These are phyloP conservation scores for Lacanobia wlatinum DNA, from an alignment of 2,888 invertebrate species.

Conservation along the genomic window DNA sequence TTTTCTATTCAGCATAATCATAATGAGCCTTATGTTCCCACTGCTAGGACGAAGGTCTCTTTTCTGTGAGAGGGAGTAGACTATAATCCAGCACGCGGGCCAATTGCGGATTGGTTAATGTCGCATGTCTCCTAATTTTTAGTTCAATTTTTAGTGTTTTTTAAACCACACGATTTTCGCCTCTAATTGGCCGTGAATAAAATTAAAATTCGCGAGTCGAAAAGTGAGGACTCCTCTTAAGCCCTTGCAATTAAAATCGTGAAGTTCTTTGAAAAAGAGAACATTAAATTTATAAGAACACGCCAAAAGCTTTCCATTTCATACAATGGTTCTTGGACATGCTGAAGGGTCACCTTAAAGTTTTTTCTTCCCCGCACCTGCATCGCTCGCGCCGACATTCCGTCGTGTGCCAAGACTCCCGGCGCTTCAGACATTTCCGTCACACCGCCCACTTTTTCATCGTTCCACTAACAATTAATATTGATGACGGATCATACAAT, in stretches of 20 bases:
- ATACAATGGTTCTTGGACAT: constrained; percentile 38
- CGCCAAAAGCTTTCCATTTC: constrained; percentile 8
- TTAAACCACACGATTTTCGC: background rate
- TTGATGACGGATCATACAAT: constrained; percentile 69
- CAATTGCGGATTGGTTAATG: background rate
- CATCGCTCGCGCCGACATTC: constrained; percentile 73
- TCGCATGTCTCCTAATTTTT: background rate
- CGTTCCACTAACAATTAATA: constrained; percentile 77
- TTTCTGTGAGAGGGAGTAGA: background rate
- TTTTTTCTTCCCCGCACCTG: constrained; percentile 60
- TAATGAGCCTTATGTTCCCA: background rate
- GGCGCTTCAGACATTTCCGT: constrained; percentile 76
- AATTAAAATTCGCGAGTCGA: background rate
- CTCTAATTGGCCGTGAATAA: background rate
- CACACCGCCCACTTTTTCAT: constrained; percentile 63
- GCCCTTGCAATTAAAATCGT: background rate
- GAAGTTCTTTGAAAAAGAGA: background rate
- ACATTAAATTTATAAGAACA: background rate
- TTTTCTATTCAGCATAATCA: background rate
- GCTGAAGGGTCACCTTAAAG: constrained; percentile 51
- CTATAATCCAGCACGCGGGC: background rate
- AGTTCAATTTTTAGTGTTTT: too few species aligned
- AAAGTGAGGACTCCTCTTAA: background rate
- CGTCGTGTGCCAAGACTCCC: constrained; percentile 76
- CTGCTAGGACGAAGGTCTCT: background rate